A percentile compares a stretch with the other conserved stretches of the same genome.
Conservation (phyloP, 2,888 invertebrate genomes). For the Toxonevra muliebris region DNA sequence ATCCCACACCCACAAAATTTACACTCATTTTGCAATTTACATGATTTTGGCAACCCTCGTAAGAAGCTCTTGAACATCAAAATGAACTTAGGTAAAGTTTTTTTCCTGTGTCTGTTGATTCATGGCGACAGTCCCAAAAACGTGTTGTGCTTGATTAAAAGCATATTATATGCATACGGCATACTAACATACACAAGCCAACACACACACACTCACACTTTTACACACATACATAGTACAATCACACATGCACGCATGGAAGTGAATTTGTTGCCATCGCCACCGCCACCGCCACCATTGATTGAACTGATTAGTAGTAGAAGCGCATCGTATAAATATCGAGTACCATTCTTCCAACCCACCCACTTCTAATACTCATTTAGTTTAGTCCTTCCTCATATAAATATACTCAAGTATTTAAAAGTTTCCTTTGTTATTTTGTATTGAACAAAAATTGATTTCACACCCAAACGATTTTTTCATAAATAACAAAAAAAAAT, state of each 20-base stretch:
- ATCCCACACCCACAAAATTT: constrained; percentile 22
- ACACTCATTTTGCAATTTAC: constrained; percentile 23
- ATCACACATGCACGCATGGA: neutral
- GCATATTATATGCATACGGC: neutral
- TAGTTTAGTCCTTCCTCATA: neutral
- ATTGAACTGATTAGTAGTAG: neutral
- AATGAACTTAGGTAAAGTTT: constrained; percentile 32
- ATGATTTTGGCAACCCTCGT: constrained; percentile 30
- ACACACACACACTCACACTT: neutral
- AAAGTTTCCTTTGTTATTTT: constrained; percentile 21
- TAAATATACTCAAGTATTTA: neutral
- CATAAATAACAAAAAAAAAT: constrained; percentile 1
- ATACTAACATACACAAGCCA: neutral
- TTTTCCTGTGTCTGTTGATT: too few species aligned
- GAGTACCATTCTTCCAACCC: neutral
- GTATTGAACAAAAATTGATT: constrained; percentile 46
- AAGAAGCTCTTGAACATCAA: constrained; percentile 22
- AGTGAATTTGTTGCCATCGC: neutral
- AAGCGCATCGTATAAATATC: neutral
- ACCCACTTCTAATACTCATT: too few species aligned
- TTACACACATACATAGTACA: neutral
- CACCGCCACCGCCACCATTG: neutral
- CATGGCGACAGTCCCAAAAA: neutral
- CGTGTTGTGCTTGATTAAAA: neutral
- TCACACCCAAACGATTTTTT: constrained; percentile 43